Base-by-base conservation (phyloP, 2,888 invertebrate species). In the Drosophila emarginata region DNA sequence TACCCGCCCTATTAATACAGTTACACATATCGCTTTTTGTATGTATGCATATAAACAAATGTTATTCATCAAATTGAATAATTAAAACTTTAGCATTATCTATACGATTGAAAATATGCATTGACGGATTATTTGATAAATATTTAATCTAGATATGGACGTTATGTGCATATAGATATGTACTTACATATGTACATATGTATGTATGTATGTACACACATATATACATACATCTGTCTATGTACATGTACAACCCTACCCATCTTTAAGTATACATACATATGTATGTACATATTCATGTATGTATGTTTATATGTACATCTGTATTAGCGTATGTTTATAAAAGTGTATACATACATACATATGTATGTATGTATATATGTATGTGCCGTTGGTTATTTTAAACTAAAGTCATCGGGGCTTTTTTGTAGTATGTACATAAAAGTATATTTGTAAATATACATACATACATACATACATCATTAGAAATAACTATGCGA, bases 181-280 rank as follows among this genome's bases (percentile, higher is more conserved):
- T 64, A 61, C 21, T 12, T 58, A 67, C 28, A 66, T 52, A 64
- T 71, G 51, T 32, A 32, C 11, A 32, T 74, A 65, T 63, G 57
- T 40, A 63, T 45, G 50, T 18, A 37, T 37, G 37, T n/a, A 37
- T n/a, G n/a, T 37, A 63, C 63, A 69, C 69, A 70, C 56, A 58
- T 61, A 28, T 28, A 28, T 28, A 5, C 6, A 6, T 28, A 5
- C n/a, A 37, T n/a, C 39, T 65, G 37, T 11, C 15, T 57, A 50
- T 36, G 7, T 59, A 36, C 14, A 26, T 58, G 36, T 52, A 26
- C 37, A 56, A 23, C 23, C 28, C 28, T 28, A 28, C 28, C 28
- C 7, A 28, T 28, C 28, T 28, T 28, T 28, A 28, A 28, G 15
- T 15, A 15, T 40, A 40, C 2, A 15, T 37, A 37, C 7, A 45